phyloP scores from a whole-genome alignment of 53 echinoderm and acorn worm genomes.

The Crossaster papposus region DNA sequence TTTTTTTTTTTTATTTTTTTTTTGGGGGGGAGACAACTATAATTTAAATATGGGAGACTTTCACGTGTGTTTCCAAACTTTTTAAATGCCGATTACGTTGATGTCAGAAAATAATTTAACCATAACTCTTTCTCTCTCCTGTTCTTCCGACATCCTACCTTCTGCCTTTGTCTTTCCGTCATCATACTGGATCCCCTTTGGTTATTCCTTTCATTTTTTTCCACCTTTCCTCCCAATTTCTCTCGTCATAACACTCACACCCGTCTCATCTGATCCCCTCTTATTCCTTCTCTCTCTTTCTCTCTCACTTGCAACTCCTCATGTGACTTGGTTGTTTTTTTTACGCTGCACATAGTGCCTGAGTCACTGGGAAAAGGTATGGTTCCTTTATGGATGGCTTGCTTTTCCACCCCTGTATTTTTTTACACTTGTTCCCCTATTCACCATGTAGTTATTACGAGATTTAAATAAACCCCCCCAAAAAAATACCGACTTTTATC shows the following conservation, averaged over 20 bases:
- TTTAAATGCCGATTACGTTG: neutral
- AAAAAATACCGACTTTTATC: neutral
- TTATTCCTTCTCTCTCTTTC: neutral
- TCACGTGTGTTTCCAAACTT: neutral
- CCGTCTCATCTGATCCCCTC: neutral
- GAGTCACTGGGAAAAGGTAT: constrained; percentile 99
- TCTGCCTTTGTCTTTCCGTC: neutral
- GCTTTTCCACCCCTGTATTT: neutral
- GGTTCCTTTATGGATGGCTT: constrained; percentile 34
- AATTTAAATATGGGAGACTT: no score
- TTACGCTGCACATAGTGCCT: constrained; percentile 83
- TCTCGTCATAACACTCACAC: neutral
- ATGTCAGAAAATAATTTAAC: constrained; percentile 26
- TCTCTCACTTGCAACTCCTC: constrained; percentile 8
- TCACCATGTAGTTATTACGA: neutral
- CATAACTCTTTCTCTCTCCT: constrained; percentile 59
- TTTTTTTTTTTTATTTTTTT: no score
- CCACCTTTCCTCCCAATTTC: no score
- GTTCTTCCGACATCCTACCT: constrained; percentile 52
- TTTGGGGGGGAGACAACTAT: no score
- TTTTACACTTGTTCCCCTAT: neutral
- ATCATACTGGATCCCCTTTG: constrained; percentile 23
- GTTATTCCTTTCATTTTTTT: constrained; percentile 27
- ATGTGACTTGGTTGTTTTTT: constrained; percentile 16
- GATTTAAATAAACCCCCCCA: neutral